Evolutionary conservation across 2,888 invertebrate species (phyloP), one percentile per base, ranked within the genome.

Genomic region (Xanthia togata): DNA sequence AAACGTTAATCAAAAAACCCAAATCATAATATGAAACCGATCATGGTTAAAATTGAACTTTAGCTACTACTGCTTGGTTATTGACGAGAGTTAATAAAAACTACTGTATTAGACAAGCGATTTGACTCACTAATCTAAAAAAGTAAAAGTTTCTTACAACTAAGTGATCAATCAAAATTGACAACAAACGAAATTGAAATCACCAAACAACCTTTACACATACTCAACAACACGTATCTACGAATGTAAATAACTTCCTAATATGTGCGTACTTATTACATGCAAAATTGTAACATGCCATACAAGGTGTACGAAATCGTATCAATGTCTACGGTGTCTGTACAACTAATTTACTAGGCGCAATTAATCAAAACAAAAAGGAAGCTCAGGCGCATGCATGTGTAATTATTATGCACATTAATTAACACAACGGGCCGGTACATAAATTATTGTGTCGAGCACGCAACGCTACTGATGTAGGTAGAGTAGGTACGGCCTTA

Each of bases 391-490:
- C 93, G 92, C 92, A 94, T 95, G 94, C 94, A 94, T 91, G 94
- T 93, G 93, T 95, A 95, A 96, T 96, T 96, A 96, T 95, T 96
- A 96, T 96, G 95, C 95, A 96, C 96, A 96, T 96, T 96, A 96
- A 96, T 96, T 96, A 96, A 94, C 84, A 94, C 82, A 84, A 78
- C 79, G 88, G 89, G 88, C 92, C 89, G 89, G 91, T 91, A 91
- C 90, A 94, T 95, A 93, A 91, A 94, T 95, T 94, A 96, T 94
- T 94, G 93, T 90, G 88, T 90, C 89, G 83, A 87, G 91, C 95
- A 95, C 94, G 95, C 95, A 92, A 95, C 71, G 88, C 83, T 87
- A 79, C 88, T 81, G 85, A 83, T 81, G 78, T 87, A 80, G 69
- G 62, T 70, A 75, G 70, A 87, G 82, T 85, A 76, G 70, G 53